Percentiles rank a stretch among this genome's conserved stretches.
phyloP scores from a whole-genome alignment of 1,140 invertebrate species.

The Chelonus insularis region DNA sequence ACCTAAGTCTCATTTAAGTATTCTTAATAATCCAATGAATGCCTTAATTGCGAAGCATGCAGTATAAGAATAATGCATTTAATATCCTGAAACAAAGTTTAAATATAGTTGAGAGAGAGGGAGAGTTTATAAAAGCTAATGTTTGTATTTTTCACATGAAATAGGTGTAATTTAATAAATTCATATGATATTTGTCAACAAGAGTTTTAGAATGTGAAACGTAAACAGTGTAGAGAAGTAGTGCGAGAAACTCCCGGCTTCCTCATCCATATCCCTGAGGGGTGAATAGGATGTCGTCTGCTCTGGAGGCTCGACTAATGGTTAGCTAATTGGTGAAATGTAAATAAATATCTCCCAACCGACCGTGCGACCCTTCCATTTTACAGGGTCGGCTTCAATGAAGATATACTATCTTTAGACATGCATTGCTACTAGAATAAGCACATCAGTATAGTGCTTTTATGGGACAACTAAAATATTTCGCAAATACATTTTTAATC shows the following conservation, averaged over 20 bases:
- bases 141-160: constrained; percentile 27
- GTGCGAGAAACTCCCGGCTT: constrained; percentile 19
- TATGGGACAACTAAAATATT: too few species aligned
- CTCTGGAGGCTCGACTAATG: constrained; percentile 51
- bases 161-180: constrained; percentile 35
- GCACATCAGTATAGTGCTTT: too few species aligned
- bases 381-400: constrained; percentile 40
- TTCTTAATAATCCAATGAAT: too few species aligned
- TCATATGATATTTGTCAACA: constrained; percentile 28
- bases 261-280: not conserved
- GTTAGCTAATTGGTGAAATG: constrained; percentile 56
- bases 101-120: not conserved
- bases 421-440: constrained; percentile 54
- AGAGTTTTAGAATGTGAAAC: constrained; percentile 31
- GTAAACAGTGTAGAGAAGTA: constrained; percentile 31
- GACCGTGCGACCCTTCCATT: constrained; percentile 31
- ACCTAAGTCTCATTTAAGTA: too few species aligned
- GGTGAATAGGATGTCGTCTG: constrained; percentile 32
- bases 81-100: too few species aligned
- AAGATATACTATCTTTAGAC: constrained; percentile 55
- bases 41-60: too few species aligned
- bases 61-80: too few species aligned
- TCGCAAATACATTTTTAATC: not conserved
- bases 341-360: constrained; percentile 58
- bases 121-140: constrained; percentile 7